Evolutionary conservation across 2,113 vertebrate species (phyloP), one percentile per base, ranked within the genome.

Genomic region (Osmerus mordax): DNA sequence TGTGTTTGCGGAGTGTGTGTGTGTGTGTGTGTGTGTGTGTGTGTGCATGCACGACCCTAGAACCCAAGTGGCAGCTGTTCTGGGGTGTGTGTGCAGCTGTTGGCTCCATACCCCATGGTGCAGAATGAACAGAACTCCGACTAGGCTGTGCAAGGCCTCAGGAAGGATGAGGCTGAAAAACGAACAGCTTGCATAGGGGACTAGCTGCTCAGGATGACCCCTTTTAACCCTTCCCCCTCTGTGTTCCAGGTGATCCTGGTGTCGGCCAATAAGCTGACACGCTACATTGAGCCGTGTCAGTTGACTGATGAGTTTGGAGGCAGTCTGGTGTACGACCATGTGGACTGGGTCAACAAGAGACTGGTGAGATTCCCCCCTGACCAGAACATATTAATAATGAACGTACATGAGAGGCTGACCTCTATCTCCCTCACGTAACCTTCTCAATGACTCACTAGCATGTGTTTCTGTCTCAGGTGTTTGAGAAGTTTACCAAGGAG

Each of bases 401-500:
- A 16, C 6, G 4, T 11, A 56, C 55, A 56, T 18, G 15, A 56
- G 18, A 56, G 16, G n/a, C 55, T 11, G 41, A 47, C 41, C 41
- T 47, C 41, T 11, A 11, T 47, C 41, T 12, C 41, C 41, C 41
- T 47, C 41, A 2, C 9, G 8, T 11, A 12, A 47, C 41, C 9
- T 47, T 47, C 41, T 47, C 41, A 9, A 12, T 47, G 9, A 47
- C 41, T 47, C 41, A 11, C 41, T 47, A 47, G 53, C 12, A 28
- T n/a, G 9, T 11, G 23, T 0, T 18, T 23, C 13, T 25, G 28
- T 6, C 61, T 15, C 83, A 99, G 97, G 95, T 98, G 71, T 99
- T 98, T 90, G 97, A 99, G 87, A 99, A 99, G 85, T 99, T 99
- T 89, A 99, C 96, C 0, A 98, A 94, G 80, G 97, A 99, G 78